These are phyloP conservation scores for Chrysemys picta DNA, from an alignment of 2,113 vertebrate genomes.

Conservation along the genomic window DNA sequence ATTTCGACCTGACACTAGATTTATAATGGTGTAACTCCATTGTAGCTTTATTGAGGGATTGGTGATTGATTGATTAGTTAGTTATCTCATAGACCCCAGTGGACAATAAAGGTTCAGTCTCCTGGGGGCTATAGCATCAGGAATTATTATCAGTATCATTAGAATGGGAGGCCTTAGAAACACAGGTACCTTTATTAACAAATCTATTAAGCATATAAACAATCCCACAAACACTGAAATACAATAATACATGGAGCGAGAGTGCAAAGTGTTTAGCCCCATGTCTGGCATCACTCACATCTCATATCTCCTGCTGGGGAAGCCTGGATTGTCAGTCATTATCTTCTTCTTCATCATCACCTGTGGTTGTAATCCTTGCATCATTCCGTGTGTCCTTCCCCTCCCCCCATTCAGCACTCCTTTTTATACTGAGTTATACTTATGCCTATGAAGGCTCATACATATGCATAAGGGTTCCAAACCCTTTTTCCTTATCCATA, in stretches of 20 bases:
- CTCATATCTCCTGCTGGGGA: background rate
- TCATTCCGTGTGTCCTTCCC: background rate
- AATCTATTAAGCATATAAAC: background rate
- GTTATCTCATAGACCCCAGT: background rate
- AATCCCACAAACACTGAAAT: background rate
- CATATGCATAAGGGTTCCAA: background rate
- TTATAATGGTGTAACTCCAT: background rate
- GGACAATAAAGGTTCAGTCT: background rate
- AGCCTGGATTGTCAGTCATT: background rate
- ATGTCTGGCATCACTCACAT: background rate
- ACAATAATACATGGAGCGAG: background rate
- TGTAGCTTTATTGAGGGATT: background rate
- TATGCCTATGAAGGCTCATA: background rate
- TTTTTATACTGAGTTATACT: background rate
- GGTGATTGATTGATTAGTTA: background rate
- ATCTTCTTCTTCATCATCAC: background rate
- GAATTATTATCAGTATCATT: background rate
- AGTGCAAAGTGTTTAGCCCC: background rate
- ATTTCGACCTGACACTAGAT: background rate
- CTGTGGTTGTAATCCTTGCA: background rate
- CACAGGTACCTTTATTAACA: background rate
- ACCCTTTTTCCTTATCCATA: background rate
- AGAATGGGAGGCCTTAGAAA: background rate
- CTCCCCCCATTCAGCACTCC: background rate
- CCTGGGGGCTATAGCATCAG: background rate